phyloP scores from a whole-genome alignment of 37 sponge, comb jelly and placozoan species.

The Oopsacas minuta region DNA sequence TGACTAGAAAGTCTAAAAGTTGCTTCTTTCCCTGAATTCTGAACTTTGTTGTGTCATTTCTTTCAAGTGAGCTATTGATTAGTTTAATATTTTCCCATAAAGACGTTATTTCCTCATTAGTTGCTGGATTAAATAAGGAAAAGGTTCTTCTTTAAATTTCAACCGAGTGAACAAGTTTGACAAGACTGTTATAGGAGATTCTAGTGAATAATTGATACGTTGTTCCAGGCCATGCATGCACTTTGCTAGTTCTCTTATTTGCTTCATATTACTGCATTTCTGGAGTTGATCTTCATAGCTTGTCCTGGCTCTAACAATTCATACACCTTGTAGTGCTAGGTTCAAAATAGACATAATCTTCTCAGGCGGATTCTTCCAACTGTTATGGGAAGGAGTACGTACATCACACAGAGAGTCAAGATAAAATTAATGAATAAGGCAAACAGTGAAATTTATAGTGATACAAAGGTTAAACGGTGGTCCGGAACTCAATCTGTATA shows the following conservation, averaged over 20 bases:
- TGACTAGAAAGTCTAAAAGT: conserved; percentile 23
- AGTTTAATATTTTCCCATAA: not conserved
- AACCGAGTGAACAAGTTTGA: conserved; percentile 20
- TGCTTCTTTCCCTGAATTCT: not conserved
- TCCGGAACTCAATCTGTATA: conserved; percentile 19
- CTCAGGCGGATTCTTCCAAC: conserved; percentile 29
- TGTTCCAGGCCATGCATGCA: conserved; percentile 19
- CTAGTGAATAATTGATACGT: conserved; percentile 18
- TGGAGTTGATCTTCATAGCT: conserved; percentile 26
- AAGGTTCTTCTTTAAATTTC: conserved; percentile 22
- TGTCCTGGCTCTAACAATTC: conserved; percentile 23
- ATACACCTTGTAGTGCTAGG: conserved; percentile 28
- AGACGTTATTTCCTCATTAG: not conserved
- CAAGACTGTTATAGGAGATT: conserved; percentile 25
- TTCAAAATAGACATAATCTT: conserved; percentile 24
- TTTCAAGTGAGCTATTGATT: not conserved
- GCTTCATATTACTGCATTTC: conserved; percentile 28
- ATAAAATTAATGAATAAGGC: conserved; percentile 16
- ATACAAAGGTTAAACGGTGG: conserved; percentile 12
- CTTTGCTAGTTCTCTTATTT: conserved; percentile 23
- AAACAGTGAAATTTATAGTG: conserved; percentile 10
- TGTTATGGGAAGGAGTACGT: conserved; percentile 23
- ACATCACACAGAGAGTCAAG: conserved; percentile 24
- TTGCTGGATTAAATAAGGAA: not conserved
- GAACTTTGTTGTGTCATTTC: conserved; percentile 4